Base-by-base conservation (phyloP, 37 sponge, comb jelly and placozoan genomes). In the Halichondria panicea region DNA sequence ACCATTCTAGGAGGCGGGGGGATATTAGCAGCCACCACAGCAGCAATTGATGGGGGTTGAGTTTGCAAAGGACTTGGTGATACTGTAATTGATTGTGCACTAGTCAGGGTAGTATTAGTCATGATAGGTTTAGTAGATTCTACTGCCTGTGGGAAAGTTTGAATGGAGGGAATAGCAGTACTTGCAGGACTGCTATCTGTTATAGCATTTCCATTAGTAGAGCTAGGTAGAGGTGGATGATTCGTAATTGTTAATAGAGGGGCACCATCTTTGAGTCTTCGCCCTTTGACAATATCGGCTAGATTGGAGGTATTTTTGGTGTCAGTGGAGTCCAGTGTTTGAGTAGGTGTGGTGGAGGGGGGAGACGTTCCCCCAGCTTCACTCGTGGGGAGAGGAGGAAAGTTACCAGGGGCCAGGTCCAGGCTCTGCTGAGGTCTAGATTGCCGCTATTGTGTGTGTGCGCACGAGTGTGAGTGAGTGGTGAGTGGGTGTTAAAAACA, bases 301-400 rank as follows among this genome's bases (percentile, higher is more conserved):
- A 86, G 46, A 45, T 80, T 86, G 6, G 72, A 36, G n/a, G n/a
- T n/a, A n/a, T n/a, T n/a, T n/a, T n/a, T n/a, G n/a, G n/a, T n/a
- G n/a, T n/a, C n/a, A 19, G 25, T 40, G 12, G 67, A 72, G 3
- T 78, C 79, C 19, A 75, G 81, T 3, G 40, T 56, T 37, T 33
- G 34, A 4, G 56, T 42, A 27, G 62, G 74, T 8, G 66, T 46
- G 62, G 55, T 44, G 37, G 77, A 42, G 27, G 71, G 52, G 37
- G 74, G 75, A 43, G 72, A 24, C 37, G 73, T 19, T 18, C 61
- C 71, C 1, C 71, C 60, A 52, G 43, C 66, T 22, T 60, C 37
- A 21, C 45, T 37, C 4, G 63, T 66, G 18, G 87, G 74, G 30
- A 88, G 67, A 24, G 88, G 88, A 73, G 88, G 88, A 50, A 88